Evolutionary conservation across 2,888 invertebrate genomes (phyloP), one percentile per base, ranked within the genome.

Genomic region (Brachycybe producta): DNA sequence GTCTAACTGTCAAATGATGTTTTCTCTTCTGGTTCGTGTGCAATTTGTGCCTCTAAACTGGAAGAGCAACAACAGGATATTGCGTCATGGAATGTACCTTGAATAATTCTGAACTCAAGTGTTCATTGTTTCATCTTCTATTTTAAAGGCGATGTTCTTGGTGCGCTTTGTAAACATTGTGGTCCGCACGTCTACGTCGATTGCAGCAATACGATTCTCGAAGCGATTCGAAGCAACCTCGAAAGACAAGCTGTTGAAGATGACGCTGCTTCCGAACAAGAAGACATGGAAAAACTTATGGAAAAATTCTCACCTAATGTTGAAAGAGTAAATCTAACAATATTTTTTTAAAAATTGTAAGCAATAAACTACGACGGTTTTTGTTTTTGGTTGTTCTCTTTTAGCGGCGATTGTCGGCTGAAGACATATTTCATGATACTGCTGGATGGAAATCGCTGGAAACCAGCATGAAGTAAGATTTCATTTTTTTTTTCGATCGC

Each of bases 401-500:
- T 65, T 68, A 61, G 65, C 51, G 58, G 60, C 34, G 64, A 59
- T 57, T 62, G 43, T 64, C 65, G 57, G 65, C 68, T 26, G 63
- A 66, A n/a, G 65, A 71, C 56, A 70, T 72, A 32, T 70, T 73
- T 57, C 71, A 72, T 61, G 72, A 73, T 54, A 72, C 72, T 26
- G 72, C 73, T 30, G 72, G 72, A 2, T 73, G 73, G 70, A 70
- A 70, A 51, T 66, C 67, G 49, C 58, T 74, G 45, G 74, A 74
- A 60, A 72, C 73, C 1, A 72, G 69, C 60, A 67, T 74, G 66
- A 72, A 71, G 65, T 71, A 57, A 59, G 63, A 54, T 50, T 17
- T n/a, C 24, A 23, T n/a, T n/a, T n/a, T n/a, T n/a, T n/a, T n/a
- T n/a, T 24, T 19, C 13, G 26, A 4, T 42, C 23, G 26, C 26